Percentiles rank a stretch among this genome's conserved stretches.
These are phyloP conservation scores for Fregetta grallaria DNA, from an alignment of 2,113 vertebrate genomes.

Conservation along the genomic window DNA sequence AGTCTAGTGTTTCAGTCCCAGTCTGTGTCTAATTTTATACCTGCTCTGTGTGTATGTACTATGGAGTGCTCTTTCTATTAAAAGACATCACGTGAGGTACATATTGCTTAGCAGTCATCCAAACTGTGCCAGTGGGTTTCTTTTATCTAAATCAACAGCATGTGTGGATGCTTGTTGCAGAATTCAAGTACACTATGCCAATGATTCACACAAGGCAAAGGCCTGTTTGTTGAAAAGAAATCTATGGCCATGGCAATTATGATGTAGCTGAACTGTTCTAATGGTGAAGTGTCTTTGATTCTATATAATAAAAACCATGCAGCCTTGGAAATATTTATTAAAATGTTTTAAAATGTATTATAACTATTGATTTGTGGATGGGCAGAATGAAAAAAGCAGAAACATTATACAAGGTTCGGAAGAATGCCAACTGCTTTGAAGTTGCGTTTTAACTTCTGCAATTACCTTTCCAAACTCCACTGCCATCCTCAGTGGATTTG, in stretches of 20 bases:
- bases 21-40: constrained; percentile 49
- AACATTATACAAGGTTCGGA: background rate
- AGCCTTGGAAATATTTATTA: constrained; percentile 51
- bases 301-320: constrained; percentile 48
- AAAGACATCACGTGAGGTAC: background rate
- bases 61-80: background rate
- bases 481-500: background rate
- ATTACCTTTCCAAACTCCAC: background rate
- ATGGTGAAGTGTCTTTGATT: constrained; percentile 57
- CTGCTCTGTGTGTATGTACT: background rate
- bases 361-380: constrained; percentile 38
- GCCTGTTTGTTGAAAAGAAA: constrained; percentile 31
- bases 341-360: constrained; percentile 40
- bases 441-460: background rate
- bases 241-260: constrained; percentile 45
- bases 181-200: constrained; percentile 22
- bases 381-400: constrained; percentile 14
- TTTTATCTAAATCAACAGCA: constrained; percentile 71
- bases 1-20: background rate
- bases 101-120: constrained; percentile 33
- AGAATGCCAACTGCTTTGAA: background rate
- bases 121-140: constrained; percentile 25
- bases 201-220: constrained; percentile 44
- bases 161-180: constrained; percentile 54
- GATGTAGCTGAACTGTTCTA: constrained; percentile 26